Conservation (phyloP, 2,888 invertebrate genomes). For the Heliconius ethilla region DNA sequence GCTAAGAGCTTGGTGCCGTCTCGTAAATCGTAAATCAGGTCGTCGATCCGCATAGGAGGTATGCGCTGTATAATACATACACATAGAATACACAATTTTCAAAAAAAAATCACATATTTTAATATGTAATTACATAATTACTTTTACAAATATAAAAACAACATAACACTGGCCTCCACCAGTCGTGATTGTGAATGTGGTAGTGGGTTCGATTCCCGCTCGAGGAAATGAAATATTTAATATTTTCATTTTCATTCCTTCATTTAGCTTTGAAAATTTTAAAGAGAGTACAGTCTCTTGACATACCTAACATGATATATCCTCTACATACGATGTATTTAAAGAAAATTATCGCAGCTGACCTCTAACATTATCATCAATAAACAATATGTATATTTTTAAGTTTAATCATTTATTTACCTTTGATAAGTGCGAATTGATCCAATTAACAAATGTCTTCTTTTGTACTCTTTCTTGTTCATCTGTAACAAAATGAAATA, state of each 20-base stretch:
- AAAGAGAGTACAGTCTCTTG: not conserved
- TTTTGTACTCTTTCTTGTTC: conserved; percentile 99
- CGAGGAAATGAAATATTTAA: not conserved
- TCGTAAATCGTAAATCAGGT: conserved; percentile 96
- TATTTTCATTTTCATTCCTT: not conserved
- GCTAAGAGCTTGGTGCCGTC: conserved; percentile 97
- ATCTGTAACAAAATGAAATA: conserved; percentile 87
- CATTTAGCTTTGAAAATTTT: not conserved
- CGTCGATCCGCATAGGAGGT: conserved; percentile 95
- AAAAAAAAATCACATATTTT: not conserved
- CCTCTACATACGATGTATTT: not conserved
- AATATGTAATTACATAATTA: too few relatives aligned
- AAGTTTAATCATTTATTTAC: conserved; percentile 78
- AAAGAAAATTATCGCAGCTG: conserved; percentile 3
- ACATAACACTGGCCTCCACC: too few relatives aligned
- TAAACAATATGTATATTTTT: not conserved
- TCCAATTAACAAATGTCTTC: conserved; percentile 99
- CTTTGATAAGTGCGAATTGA: conserved; percentile 98
- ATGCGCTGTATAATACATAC: conserved; percentile 84
- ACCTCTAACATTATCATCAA: conserved; percentile 6
- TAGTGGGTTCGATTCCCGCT: not conserved
- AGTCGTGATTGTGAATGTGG: too few relatives aligned
- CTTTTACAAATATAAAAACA: too few relatives aligned
- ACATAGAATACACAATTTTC: not conserved
- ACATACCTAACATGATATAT: not conserved